Percentiles rank a stretch among this genome's conserved stretches.
phyloP scores from a whole-genome alignment of 2,113 vertebrate species.

The Thalassarche chlororhynchos region DNA sequence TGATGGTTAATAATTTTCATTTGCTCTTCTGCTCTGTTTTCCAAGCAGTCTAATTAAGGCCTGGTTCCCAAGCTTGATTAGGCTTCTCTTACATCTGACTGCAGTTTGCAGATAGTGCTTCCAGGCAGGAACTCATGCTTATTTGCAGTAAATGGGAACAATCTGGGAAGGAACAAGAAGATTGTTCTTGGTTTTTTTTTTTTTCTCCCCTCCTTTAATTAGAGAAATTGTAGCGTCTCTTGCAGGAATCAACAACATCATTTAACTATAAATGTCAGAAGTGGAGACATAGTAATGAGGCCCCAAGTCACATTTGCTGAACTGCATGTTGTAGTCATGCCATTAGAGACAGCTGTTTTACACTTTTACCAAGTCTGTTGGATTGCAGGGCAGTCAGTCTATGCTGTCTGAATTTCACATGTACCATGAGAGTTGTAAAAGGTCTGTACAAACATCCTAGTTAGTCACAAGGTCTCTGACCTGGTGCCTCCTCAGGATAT shows the following conservation, averaged over 20 bases:
- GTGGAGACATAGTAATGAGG: conserved; percentile 23
- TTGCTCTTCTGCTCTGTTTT: conserved; percentile 80
- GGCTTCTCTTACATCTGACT: conserved; percentile 79
- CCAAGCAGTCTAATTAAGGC: conserved; percentile 78
- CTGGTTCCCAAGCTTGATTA: conserved; percentile 78
- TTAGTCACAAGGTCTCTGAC: neutral
- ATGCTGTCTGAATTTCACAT: neutral
- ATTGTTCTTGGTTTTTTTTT: neutral
- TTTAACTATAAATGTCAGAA: conserved; percentile 53
- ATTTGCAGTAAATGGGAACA: conserved; percentile 76
- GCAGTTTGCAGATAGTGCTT: conserved; percentile 76
- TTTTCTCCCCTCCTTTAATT: conserved; percentile 29
- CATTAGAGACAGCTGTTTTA: neutral
- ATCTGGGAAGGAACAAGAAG: conserved; percentile 68
- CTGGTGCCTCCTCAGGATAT: neutral
- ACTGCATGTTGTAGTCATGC: neutral
- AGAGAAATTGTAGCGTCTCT: conserved; percentile 30
- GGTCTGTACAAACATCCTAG: neutral
- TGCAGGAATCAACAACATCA: conserved; percentile 37
- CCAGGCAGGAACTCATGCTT: conserved; percentile 75
- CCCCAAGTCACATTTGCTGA: neutral
- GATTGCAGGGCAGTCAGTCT: neutral
- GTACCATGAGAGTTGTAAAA: neutral
- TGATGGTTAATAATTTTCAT: conserved; percentile 81
- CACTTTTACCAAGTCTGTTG: neutral